phyloP scores from a whole-genome alignment of 2,797 vertebrate genomes.

The Amblyraja radiata region DNA sequence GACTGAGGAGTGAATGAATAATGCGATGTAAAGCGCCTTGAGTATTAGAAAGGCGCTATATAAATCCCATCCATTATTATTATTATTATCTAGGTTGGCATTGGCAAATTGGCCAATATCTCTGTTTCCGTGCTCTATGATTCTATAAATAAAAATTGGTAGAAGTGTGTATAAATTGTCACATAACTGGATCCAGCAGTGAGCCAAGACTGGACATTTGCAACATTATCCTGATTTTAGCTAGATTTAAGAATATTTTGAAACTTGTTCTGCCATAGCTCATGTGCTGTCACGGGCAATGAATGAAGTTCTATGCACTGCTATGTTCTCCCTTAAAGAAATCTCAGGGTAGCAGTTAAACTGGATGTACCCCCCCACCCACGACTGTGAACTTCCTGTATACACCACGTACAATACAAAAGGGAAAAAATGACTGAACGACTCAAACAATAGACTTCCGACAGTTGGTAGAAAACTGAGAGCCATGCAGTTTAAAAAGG shows the following conservation, averaged over 20 bases:
- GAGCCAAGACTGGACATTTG: neutral
- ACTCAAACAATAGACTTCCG: slow-evolving; percentile 33
- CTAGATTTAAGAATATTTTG: neutral
- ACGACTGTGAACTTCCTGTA: slow-evolving; percentile 14
- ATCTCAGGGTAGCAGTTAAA: slow-evolving; percentile 15
- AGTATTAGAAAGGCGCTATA: too few relatives aligned
- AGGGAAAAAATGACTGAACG: slow-evolving; percentile 23
- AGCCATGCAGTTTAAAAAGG: neutral
- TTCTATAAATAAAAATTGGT: neutral
- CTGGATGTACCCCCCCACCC: neutral
- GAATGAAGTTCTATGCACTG: neutral
- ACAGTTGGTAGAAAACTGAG: slow-evolving; percentile 20
- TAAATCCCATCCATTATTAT: too few relatives aligned
- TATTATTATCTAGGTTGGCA: too few relatives aligned
- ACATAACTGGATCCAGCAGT: neutral
- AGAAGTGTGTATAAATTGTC: neutral
- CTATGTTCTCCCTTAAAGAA: neutral
- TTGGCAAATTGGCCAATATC: too few relatives aligned
- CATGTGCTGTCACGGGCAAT: neutral
- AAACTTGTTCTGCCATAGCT: neutral
- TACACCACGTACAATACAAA: neutral
- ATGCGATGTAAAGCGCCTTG: too few relatives aligned
- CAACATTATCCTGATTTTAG: neutral
- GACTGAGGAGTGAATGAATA: too few relatives aligned
- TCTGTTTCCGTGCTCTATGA: too few relatives aligned